These are phyloP conservation scores for Montipora foliosa DNA, from an alignment of 64 coral and sea anemone genomes.

Conservation along the genomic window DNA sequence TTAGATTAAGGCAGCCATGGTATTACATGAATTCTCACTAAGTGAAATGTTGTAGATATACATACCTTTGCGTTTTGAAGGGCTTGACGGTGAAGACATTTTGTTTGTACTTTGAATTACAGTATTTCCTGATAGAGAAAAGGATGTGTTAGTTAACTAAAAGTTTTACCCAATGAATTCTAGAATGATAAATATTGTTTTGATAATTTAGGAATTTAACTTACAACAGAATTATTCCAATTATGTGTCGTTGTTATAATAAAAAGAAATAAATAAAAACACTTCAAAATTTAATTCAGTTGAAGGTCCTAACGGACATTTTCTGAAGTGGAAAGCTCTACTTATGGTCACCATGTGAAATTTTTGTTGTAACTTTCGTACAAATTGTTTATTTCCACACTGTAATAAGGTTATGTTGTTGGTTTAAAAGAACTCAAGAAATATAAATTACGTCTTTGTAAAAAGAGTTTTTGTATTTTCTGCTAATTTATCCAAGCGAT, in stretches of 20 bases:
- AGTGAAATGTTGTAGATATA: background rate
- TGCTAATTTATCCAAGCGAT: conserved; percentile 37
- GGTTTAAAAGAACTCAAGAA: background rate
- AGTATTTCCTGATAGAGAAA: background rate
- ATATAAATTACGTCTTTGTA: background rate
- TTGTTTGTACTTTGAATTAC: background rate
- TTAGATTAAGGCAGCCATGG: background rate
- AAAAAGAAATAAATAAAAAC: background rate
- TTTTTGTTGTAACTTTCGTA: background rate
- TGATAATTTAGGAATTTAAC: background rate
- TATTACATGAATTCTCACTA: background rate
- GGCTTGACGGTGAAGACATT: too few relatives aligned
- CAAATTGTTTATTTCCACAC: too few relatives aligned
- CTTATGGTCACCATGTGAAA: background rate
- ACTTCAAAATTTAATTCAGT: background rate
- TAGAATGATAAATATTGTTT: background rate
- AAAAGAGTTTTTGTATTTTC: conserved; percentile 15
- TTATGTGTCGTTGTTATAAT: background rate
- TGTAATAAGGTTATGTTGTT: background rate
- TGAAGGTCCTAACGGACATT: background rate
- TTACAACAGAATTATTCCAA: background rate
- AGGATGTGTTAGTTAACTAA: background rate
- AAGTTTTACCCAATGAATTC: background rate
- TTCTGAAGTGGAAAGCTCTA: background rate
- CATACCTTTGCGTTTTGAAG: too few relatives aligned